phyloP scores from a whole-genome alignment of 1,140 invertebrate genomes.

The Musca vetustissima region DNA sequence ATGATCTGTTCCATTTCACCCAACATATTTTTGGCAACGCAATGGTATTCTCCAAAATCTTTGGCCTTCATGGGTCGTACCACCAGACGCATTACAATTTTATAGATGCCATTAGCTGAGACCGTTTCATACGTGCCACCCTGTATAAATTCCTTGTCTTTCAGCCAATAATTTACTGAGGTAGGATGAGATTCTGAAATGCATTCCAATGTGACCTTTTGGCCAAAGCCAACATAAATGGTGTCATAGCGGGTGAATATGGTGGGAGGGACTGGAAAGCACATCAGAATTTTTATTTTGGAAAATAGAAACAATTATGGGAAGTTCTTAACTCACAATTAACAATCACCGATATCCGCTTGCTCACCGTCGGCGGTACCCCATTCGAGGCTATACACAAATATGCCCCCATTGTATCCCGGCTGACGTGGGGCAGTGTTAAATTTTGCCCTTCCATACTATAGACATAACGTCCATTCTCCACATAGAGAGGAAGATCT shows the following conservation, averaged over 20 bases:
- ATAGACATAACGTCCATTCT: conserved; percentile 41
- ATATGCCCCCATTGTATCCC: conserved; percentile 57
- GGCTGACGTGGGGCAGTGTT: conserved; percentile 52
- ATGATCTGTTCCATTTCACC: conserved; percentile 63
- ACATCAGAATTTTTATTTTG: no score
- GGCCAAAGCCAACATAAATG: conserved; percentile 61
- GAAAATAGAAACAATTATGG: background rate
- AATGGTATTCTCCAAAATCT: conserved; percentile 64
- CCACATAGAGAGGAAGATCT: conserved; percentile 56
- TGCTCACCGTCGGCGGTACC: conserved; percentile 78
- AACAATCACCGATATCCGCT: conserved; percentile 72
- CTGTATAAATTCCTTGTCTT: conserved; percentile 48
- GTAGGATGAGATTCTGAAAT: conserved; percentile 61
- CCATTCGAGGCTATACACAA: conserved; percentile 68
- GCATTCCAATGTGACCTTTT: conserved; percentile 62
- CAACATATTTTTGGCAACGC: conserved; percentile 63
- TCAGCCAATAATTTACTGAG: conserved; percentile 63
- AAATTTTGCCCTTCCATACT: conserved; percentile 55
- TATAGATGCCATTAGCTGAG: conserved; percentile 60
- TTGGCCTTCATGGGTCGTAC: conserved; percentile 59
- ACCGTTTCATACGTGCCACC: conserved; percentile 63
- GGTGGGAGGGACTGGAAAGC: conserved; percentile 60
- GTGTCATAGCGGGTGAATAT: conserved; percentile 62
- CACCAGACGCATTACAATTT: conserved; percentile 63
- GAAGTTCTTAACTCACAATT: conserved; percentile 66